These are phyloP conservation scores for Eupeodes latifasciatus DNA, from an alignment of 2,888 invertebrate species.

Conservation along the genomic window DNA sequence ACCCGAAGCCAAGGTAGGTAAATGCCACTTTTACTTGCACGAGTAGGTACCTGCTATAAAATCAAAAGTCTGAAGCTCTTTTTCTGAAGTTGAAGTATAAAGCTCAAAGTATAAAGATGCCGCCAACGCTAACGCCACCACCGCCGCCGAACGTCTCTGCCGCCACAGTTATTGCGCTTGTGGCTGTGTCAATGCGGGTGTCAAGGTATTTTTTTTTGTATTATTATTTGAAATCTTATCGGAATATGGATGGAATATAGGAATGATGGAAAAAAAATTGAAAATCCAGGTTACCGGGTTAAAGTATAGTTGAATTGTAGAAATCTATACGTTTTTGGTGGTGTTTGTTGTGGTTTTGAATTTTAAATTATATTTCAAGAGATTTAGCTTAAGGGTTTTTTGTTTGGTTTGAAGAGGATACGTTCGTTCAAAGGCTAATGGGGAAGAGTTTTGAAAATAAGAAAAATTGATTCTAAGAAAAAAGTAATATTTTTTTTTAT, in stretches of 20 bases:
- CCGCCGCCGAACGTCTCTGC: no score
- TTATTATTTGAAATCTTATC: slow-evolving; percentile 6
- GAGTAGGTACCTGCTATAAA: slow-evolving; percentile 60
- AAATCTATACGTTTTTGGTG: background rate
- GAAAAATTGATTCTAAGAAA: no score
- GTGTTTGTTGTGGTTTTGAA: slow-evolving; percentile 27
- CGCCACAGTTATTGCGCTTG: no score
- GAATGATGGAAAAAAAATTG: background rate
- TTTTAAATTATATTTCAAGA: slow-evolving; percentile 8
- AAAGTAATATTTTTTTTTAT: no score
- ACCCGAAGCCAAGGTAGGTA: slow-evolving; percentile 26
- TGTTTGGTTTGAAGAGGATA: background rate
- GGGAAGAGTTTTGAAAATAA: no score
- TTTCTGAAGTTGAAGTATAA: background rate
- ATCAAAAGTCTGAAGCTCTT: slow-evolving; percentile 52
- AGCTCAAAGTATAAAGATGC: background rate
- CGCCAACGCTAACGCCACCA: background rate
- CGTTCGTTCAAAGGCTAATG: background rate
- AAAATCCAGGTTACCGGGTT: slow-evolving; percentile 52
- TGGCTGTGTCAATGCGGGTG: slow-evolving; percentile 54
- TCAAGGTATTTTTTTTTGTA: background rate
- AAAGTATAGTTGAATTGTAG: slow-evolving; percentile 29
- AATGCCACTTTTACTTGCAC: slow-evolving; percentile 38
- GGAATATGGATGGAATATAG: background rate
- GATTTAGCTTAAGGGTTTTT: background rate